Base-by-base conservation (phyloP, 2,888 invertebrate genomes). In the Drosophila nr. perissopoda region DNA sequence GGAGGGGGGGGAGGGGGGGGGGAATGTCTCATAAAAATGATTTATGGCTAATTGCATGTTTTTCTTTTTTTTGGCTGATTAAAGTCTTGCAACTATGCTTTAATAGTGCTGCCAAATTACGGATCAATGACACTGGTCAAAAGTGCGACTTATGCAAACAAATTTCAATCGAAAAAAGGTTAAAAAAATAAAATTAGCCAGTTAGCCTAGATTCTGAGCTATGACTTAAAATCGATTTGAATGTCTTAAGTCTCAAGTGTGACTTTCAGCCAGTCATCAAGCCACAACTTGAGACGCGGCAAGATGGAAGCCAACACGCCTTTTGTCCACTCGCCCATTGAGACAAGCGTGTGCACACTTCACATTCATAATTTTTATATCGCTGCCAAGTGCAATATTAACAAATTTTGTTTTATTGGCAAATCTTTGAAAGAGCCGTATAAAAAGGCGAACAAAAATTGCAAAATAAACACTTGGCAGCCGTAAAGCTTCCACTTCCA, bases 1-100 rank as follows among this genome's bases (percentile, higher is more conserved):
- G 72, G 5, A 69, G 63, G 72, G 10, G 80, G 82, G 69, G 69
- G 63, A 69, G 63, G 72, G 7, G 69, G 63, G 69, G 13, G 80
- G 82, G 86, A 90, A 90, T 80, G 88, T 87, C 88, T 81, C 84
- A 90, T 90, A 89, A 90, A 90, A 87, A 88, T 90, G 90, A 90
- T 90, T 90, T 88, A 91, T 88, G 82, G 72, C 78, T 78, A 82
- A 76, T 81, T 82, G 76, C 77, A 70, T 72, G 75, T 29, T 27
- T 25, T 16, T 4, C 0, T 16, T 16, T 21, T 2, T 78, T 27
- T 65, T 52, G 27, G 59, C 27, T 34, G 49, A 40, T 34, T 57
- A 51, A 56, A 59, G 52, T n/a, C 25, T 36, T 42, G 36, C 29
- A 65, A 45, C 57, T 25, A 21, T 29, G 66, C 62, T 66, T 40